Evolutionary conservation across 1,140 invertebrate species (phyloP).

Genomic region (Yoshiicerus persimilis): DNA sequence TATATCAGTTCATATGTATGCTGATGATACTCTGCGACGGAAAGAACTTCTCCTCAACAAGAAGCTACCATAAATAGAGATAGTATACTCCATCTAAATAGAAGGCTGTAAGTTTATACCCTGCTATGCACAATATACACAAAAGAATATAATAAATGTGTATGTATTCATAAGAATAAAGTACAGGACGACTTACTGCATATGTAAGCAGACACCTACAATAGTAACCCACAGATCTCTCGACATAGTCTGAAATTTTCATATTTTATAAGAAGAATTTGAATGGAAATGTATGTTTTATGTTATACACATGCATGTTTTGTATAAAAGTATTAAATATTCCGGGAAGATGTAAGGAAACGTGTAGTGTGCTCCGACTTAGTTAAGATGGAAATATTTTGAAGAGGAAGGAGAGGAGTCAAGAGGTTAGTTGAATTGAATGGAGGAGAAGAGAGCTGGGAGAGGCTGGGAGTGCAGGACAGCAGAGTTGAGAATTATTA

Average conservation of each 20-base stretch:
- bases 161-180: neutral
- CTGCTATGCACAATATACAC: neutral
- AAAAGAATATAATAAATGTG: neutral
- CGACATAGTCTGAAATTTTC: no score
- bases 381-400: neutral
- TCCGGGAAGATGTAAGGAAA: neutral
- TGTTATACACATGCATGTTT: neutral
- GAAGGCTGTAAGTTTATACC: neutral
- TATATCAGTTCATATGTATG: neutral
- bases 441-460: neutral
- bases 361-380: neutral
- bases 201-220: neutral
- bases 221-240: no score
- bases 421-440: constrained; percentile 1
- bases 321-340: neutral
- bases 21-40: neutral
- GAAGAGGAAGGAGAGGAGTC: neutral
- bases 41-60: neutral
- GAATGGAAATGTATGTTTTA: neutral
- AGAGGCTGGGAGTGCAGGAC: neutral
- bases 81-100: neutral
- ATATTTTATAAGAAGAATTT: neutral
- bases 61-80: neutral
- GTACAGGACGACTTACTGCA: no score
- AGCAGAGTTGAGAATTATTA: neutral